Evolutionary conservation across 2,113 vertebrate species (phyloP), one percentile per base, ranked within the genome.

Genomic region (Leucoraja erinaceus): DNA sequence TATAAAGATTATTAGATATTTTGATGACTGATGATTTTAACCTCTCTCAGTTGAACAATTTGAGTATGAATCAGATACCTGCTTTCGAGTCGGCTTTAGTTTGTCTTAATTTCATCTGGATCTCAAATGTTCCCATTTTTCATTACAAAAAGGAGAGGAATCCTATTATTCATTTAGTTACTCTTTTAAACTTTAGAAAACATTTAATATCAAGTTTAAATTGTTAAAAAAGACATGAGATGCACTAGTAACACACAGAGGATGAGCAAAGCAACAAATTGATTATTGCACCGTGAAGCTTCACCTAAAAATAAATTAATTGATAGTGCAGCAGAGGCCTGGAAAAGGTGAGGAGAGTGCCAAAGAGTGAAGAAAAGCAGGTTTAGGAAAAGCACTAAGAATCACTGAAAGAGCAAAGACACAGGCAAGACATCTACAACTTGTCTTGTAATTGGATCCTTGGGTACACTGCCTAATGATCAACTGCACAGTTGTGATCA

Each of bases 351-450:
- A 47, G 33, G 88, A 70, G 25, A 25, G 68, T 70, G 66, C 33
- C 9, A 12, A 38, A 68, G 63, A 33, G 63, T 38, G n/a, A 31
- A 91, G 88, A 91, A 47, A 91, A 66, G 88, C 88, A 91, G 38
- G 88, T 66, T 72, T 47, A n/a, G 66, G 16, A 66, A 72, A 91
- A 72, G 33, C 66, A 33, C 88, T 22, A 33, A 91, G 61, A 88
- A 91, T 91, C 66, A 72, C 88, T 47, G 88, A 38, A 38, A 9
- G 88, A 91, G 66, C 88, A 91, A 66, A 70, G 88, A 47, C 66
- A 70, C 88, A 72, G 88, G 66, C 88, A 70, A 38, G 88, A 88
- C 59, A 88, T 63, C 28, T 88, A 66, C 83, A 54, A 88, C 83
- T 88, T 18, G 14, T 63, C 28, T 86, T 86, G 81, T 28, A 61